These are phyloP conservation scores for Haemorhous mexicanus DNA, from an alignment of 2,113 vertebrate genomes.

Conservation along the genomic window DNA sequence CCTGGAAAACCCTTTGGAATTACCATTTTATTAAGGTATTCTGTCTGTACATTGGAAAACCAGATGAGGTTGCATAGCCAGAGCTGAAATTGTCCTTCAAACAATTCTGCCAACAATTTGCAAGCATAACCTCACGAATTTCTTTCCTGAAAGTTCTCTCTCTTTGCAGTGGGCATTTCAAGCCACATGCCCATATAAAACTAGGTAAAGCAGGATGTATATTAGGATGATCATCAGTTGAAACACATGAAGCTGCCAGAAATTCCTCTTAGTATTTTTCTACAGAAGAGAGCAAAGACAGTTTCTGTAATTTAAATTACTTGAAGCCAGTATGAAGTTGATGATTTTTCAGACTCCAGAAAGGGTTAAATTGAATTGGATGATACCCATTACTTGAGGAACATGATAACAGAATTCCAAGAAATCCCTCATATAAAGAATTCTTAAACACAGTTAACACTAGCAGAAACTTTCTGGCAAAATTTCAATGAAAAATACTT, in stretches of 20 bases:
- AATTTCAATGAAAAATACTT: not conserved
- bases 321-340: not conserved
- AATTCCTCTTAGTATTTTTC: not conserved
- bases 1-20: not conserved
- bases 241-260: not conserved
- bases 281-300: not conserved
- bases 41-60: not conserved
- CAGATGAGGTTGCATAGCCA: not conserved
- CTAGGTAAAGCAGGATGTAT: not conserved
- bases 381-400: not conserved
- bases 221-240: not conserved
- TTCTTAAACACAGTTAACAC: not conserved
- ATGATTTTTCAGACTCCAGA: not conserved
- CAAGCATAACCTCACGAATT: not conserved
- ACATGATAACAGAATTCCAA: not conserved
- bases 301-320: not conserved
- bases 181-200: not conserved
- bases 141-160: not conserved
- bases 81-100: not conserved
- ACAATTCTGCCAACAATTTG: not conserved
- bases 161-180: not conserved
- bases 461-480: not conserved
- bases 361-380: not conserved
- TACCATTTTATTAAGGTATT: not conserved
- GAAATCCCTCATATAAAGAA: not conserved